These are phyloP conservation scores for Gobio occitaniae DNA, from an alignment of 2,797 vertebrate species.

Conservation along the genomic window DNA sequence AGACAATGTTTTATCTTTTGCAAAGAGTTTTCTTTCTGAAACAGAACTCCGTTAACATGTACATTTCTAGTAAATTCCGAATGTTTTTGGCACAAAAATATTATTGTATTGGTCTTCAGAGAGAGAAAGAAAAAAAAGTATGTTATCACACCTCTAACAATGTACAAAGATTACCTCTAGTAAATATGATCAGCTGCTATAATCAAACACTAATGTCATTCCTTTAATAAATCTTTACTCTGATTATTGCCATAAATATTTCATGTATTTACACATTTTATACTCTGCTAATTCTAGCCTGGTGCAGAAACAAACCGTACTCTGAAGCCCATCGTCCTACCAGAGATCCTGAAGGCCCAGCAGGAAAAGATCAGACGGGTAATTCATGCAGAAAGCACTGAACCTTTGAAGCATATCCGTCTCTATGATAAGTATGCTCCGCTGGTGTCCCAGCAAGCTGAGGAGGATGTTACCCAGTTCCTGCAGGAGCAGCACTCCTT, in stretches of 20 bases:
- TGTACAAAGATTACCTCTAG: not conserved
- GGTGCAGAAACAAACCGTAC: conserved; percentile 63
- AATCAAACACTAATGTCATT: not conserved
- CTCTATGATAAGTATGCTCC: conserved; percentile 85
- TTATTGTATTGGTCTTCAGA: not conserved
- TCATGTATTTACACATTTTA: not conserved
- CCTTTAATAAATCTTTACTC: not conserved
- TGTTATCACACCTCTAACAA: not conserved
- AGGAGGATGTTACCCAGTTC: conserved; percentile 81
- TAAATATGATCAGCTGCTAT: not conserved
- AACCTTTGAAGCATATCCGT: conserved; percentile 77
- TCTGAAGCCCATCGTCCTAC: conserved; percentile 84
- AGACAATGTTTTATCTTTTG: not conserved
- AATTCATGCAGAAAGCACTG: conserved; percentile 76
- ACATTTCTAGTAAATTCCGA: not conserved
- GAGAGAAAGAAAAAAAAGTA: not conserved
- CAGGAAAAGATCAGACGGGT: conserved; percentile 76
- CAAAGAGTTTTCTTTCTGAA: not conserved
- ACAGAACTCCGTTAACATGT: not conserved
- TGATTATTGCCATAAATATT: not conserved
- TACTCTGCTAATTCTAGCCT: conserved; percentile 64
- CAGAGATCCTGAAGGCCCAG: conserved; percentile 80
- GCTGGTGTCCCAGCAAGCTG: conserved; percentile 82
- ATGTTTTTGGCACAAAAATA: not conserved
- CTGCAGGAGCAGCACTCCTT: conserved; percentile 80